These are phyloP conservation scores for Achroia grisella DNA, from an alignment of 1,140 invertebrate species.

Conservation along the genomic window DNA sequence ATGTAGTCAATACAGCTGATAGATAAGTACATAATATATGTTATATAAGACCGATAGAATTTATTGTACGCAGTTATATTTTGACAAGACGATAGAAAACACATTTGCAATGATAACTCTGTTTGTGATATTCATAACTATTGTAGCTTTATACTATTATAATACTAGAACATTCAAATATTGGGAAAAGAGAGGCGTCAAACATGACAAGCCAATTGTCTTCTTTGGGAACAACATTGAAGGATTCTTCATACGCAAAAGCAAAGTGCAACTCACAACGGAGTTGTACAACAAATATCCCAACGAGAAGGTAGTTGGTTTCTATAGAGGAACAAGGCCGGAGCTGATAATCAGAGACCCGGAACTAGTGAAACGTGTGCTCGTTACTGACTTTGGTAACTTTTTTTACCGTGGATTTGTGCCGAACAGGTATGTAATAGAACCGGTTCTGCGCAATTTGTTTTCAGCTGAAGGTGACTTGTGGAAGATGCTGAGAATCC, in stretches of 20 bases:
- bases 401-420: slow-evolving; percentile 7
- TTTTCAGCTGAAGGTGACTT: slow-evolving; percentile 14
- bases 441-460: slow-evolving; percentile 9
- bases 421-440: slow-evolving; percentile 1
- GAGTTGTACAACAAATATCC: slow-evolving; percentile 11
- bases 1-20: too few species aligned
- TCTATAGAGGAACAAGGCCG: slow-evolving; percentile 2
- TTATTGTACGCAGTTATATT: too few species aligned
- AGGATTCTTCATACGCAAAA: background rate
- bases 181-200: slow-evolving; percentile 8
- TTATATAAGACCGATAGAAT: too few species aligned
- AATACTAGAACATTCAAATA: slow-evolving; percentile 10
- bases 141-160: background rate
- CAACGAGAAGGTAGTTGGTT: slow-evolving; percentile 11
- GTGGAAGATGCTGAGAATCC: slow-evolving; percentile 63
- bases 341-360: slow-evolving; percentile 12
- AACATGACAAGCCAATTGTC: slow-evolving; percentile 7
- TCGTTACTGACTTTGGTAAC: slow-evolving; percentile 9
- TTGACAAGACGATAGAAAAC: background rate
- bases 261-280: background rate
- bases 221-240: slow-evolving; percentile 6
- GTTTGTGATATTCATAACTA: background rate
- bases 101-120: slow-evolving; percentile 2
- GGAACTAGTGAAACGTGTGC: slow-evolving; percentile 4
- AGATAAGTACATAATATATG: too few species aligned